A percentile compares a stretch with the other conserved stretches of the same genome.
These are phyloP conservation scores for Ametastegia equiseti DNA, from an alignment of 2,888 invertebrate genomes.

Conservation along the genomic window DNA sequence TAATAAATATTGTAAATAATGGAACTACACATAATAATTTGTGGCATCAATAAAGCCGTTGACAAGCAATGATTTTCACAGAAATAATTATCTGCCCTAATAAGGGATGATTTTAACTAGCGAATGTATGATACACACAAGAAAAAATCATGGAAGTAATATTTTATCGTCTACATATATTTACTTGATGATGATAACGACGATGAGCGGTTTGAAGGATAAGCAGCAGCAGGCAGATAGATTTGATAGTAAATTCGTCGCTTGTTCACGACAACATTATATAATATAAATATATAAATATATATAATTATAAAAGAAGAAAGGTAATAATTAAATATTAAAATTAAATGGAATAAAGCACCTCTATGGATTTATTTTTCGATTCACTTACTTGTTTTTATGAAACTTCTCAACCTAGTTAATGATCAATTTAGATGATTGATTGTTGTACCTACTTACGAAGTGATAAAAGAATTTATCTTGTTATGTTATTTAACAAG, in stretches of 20 bases:
- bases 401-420: conserved; percentile 47
- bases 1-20: conserved; percentile 60
- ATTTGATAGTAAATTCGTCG: conserved; percentile 30
- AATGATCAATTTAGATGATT: conserved; percentile 30
- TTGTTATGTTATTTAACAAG: conserved; percentile 36
- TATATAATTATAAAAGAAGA: conserved; percentile 35
- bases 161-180: conserved; percentile 1
- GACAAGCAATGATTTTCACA: conserved; percentile 52
- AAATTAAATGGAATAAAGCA: conserved; percentile 53
- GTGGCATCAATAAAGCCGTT: conserved; percentile 61
- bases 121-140: not conserved
- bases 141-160: not conserved
- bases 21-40: conserved; percentile 59
- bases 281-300: conserved; percentile 33
- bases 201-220: not conserved
- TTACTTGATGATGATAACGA: too few species aligned
- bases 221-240: conserved; percentile 17
- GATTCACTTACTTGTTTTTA: conserved; percentile 55
- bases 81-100: conserved; percentile 25
- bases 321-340: conserved; percentile 22
- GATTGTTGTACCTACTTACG: conserved; percentile 33
- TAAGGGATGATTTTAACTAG: not conserved
- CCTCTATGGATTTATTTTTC: conserved; percentile 59
- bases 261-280: conserved; percentile 29
- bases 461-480: conserved; percentile 33